Evolutionary conservation across 2,888 invertebrate species (phyloP).

Genomic region (Sphaerophoria rueppellii): DNA sequence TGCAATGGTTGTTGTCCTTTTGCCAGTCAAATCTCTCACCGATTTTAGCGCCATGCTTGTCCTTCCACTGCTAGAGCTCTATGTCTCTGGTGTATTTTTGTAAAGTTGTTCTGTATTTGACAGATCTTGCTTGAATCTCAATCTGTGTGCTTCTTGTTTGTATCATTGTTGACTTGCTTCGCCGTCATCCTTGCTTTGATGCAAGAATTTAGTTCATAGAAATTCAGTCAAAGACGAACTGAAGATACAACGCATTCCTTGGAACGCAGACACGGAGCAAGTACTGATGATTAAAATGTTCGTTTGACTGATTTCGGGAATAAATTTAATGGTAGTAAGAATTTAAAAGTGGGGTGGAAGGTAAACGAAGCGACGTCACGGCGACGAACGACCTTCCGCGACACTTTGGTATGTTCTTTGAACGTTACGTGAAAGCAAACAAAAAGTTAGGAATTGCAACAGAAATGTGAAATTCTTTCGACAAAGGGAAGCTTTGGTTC

Average conservation of each 20-base stretch:
- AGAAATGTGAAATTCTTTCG: slow-evolving; percentile 51
- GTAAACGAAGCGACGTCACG: not conserved
- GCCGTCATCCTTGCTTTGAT: slow-evolving; percentile 3
- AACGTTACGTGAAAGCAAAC: not conserved
- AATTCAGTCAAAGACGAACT: slow-evolving; percentile 26
- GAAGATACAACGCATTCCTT: slow-evolving; percentile 45
- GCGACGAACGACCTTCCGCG: too few species aligned
- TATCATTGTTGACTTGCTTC: slow-evolving; percentile 36
- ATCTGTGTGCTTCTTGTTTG: slow-evolving; percentile 18
- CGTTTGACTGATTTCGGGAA: slow-evolving; percentile 65
- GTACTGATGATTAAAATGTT: slow-evolving; percentile 70
- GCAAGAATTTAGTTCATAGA: slow-evolving; percentile 8
- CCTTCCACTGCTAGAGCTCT: not conserved
- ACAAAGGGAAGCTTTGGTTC: slow-evolving; percentile 22
- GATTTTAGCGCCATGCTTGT: too few species aligned
- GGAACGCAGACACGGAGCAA: slow-evolving; percentile 27
- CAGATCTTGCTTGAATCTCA: slow-evolving; percentile 56
- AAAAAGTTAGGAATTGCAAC: slow-evolving; percentile 37
- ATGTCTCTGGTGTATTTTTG: not conserved
- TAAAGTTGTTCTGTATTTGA: slow-evolving; percentile 56
- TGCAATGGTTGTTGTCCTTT: slow-evolving; percentile 22
- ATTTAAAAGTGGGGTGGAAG: not conserved
- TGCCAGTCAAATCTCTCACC: slow-evolving; percentile 19
- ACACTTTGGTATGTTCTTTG: not conserved
- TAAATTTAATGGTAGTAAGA: slow-evolving; percentile 30